phyloP scores from a whole-genome alignment of 1,140 invertebrate genomes.

The Hyles euphorbiae region DNA sequence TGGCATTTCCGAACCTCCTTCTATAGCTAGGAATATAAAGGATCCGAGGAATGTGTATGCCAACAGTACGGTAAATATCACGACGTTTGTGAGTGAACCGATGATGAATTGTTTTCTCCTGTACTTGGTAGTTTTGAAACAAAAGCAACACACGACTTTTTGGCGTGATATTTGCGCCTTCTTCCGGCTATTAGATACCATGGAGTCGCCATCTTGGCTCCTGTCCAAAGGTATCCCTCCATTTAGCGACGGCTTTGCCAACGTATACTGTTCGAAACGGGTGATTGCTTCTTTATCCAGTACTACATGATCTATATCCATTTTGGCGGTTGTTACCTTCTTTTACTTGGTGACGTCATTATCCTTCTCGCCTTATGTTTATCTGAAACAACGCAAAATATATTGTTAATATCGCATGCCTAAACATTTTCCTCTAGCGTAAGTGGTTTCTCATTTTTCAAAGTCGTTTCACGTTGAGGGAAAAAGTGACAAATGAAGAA shows the following conservation, averaged over 20 bases:
- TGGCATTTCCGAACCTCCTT: conserved; percentile 77
- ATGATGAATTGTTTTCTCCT: conserved; percentile 75
- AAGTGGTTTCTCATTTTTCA: conserved; percentile 53
- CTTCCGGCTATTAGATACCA: conserved; percentile 68
- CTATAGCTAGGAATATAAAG: conserved; percentile 93
- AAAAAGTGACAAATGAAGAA: conserved; percentile 58
- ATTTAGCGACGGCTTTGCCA: conserved; percentile 63
- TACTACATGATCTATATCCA: conserved; percentile 68
- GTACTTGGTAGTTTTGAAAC: conserved; percentile 75
- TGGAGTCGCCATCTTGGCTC: conserved; percentile 69
- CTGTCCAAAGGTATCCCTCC: conserved; percentile 65
- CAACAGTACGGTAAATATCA: conserved; percentile 90
- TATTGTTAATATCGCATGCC: conserved; percentile 11
- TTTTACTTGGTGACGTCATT: conserved; percentile 43
- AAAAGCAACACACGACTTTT: conserved; percentile 73
- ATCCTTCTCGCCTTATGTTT: conserved; percentile 27
- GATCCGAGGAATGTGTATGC: conserved; percentile 93
- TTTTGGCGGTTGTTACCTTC: conserved; percentile 49
- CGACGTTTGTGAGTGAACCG: conserved; percentile 89
- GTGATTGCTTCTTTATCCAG: conserved; percentile 69
- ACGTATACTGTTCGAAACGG: conserved; percentile 66
- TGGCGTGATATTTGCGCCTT: conserved; percentile 63
- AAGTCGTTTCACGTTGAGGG: conserved; percentile 39
- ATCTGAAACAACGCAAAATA: conserved; percentile 57
- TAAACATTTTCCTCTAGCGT: conserved; percentile 24